phyloP scores from a whole-genome alignment of 2,888 invertebrate species.

The Bugula neritina region DNA sequence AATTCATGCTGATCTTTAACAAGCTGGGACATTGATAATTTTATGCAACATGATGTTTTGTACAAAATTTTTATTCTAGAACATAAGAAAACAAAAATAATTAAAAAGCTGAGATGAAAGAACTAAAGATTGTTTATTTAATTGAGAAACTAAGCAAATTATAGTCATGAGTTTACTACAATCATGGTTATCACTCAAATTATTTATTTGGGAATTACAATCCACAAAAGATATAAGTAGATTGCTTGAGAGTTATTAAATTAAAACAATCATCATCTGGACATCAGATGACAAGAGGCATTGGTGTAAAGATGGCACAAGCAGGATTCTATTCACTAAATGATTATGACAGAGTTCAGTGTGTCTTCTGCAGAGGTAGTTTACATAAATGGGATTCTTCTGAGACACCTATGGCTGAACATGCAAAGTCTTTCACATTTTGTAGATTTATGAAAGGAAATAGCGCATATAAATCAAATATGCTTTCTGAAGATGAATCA shows the following conservation, averaged over 20 bases:
- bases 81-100: too few relatives aligned
- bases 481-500: background rate
- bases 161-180: too few relatives aligned
- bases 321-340: slow-evolving; percentile 80
- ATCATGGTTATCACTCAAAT: too few relatives aligned
- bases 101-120: too few relatives aligned
- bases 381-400: slow-evolving; percentile 84
- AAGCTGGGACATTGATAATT: too few relatives aligned
- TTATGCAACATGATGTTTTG: too few relatives aligned
- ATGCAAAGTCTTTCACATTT: slow-evolving; percentile 79
- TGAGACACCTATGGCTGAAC: slow-evolving; percentile 87
- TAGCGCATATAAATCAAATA: slow-evolving; percentile 31
- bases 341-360: slow-evolving; percentile 76
- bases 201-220: too few relatives aligned
- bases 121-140: too few relatives aligned
- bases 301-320: slow-evolving; percentile 63
- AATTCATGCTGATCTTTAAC: too few relatives aligned
- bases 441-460: slow-evolving; percentile 66
- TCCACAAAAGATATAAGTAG: too few relatives aligned
- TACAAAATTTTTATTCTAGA: too few relatives aligned
- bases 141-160: too few relatives aligned
- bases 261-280: slow-evolving; percentile 37
- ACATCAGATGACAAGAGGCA: slow-evolving; percentile 33
- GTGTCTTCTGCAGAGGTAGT: slow-evolving; percentile 87
- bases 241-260: slow-evolving; percentile 36